Evolutionary conservation across 1,140 invertebrate genomes (phyloP), one percentile per base, ranked within the genome.

Genomic region (Formica exsecta): DNA sequence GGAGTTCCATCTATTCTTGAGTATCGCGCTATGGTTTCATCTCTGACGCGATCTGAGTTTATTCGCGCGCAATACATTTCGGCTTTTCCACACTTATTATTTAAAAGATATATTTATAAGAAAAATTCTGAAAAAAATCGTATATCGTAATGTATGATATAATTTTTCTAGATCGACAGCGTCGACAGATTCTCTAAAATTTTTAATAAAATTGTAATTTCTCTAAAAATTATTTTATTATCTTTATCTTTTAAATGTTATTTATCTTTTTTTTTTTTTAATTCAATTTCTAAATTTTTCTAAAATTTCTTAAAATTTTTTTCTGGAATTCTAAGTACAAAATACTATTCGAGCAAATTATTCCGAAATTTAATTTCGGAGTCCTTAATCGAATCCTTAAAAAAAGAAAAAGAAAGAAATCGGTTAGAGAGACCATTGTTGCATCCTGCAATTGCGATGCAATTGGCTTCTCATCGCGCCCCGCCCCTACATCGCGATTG

Each of bases 1-100:
- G 68, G 25, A 29, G 19, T 62, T 22, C 54, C 38, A 61, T 83
- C 79, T 83, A 61, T 66, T 61, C 59, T 32, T 32, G 66, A 73
- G 66, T 61, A 48, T 44, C 25, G 7, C 68, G n/a, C 44, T 54
- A 80, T 68, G 44, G 4, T 44, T 54, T 66, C 41, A 32, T 61
- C 19, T 41, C 32, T 9, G 6, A 16, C 44, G 44, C 44, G 16
- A 44, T 65, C 6, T 29, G 44, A 59, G 25, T 59, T 44, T 61
- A 61, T 61, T 79, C 41, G 9, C 44, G 66, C 25, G 64, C 22
- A 41, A 25, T 19, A 25, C 29, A 41, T 61, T 57, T 8, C 48
- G 11, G 51, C 48, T 57, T 70, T 66, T 29, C 25, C 32, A 22
- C 62, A n/a, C 7, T 9, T 7, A 54, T 68, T 68, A 66, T 68